phyloP scores from a whole-genome alignment of 2,888 invertebrate species.

The Pantelozetes paolii region DNA sequence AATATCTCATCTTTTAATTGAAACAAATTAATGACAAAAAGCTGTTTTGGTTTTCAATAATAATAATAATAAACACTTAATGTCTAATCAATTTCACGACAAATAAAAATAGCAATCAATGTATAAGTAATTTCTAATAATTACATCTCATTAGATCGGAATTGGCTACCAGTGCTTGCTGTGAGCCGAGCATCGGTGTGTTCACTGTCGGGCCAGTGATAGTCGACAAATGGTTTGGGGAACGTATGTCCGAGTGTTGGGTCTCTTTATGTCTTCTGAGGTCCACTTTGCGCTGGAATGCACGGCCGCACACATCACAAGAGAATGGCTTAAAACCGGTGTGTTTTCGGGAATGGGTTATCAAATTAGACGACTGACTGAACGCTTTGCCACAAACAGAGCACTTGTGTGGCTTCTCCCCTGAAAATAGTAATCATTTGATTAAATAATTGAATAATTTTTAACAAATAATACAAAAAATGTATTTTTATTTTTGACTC shows the following conservation, averaged over 20 bases:
- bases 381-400: slow-evolving; percentile 58
- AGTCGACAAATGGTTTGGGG: neutral
- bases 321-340: slow-evolving; percentile 59
- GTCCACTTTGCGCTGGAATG: slow-evolving; percentile 58
- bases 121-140: neutral
- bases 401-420: slow-evolving; percentile 58
- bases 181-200: neutral
- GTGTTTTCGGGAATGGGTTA: slow-evolving; percentile 59
- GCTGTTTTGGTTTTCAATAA: no score
- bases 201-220: neutral
- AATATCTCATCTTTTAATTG: no score
- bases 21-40: no score
- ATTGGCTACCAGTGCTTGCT: neutral
- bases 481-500: no score
- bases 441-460: neutral
- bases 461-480: no score
- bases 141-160: neutral
- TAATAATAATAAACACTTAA: no score
- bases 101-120: no score
- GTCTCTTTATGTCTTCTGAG: slow-evolving; percentile 56
- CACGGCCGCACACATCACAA: slow-evolving; percentile 56
- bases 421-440: slow-evolving; percentile 13
- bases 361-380: slow-evolving; percentile 58
- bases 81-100: no score
- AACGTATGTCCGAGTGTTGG: slow-evolving; percentile 38